A percentile compares a stretch with the other conserved stretches of the same genome.
phyloP scores from a whole-genome alignment of 1,140 invertebrate species.

The Drosophila guanche region DNA sequence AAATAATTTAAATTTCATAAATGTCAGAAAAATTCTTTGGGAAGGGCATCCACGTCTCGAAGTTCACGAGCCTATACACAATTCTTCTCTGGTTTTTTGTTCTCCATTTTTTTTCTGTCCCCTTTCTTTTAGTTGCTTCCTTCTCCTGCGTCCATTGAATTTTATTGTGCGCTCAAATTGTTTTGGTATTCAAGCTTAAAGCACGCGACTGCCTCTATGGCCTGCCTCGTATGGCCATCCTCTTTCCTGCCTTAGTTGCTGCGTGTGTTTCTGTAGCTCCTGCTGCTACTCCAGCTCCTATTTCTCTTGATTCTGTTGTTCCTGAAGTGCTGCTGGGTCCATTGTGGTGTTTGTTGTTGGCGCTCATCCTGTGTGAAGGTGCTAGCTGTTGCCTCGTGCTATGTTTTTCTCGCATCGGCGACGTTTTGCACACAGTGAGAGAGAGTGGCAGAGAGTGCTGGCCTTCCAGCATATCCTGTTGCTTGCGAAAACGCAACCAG shows the following conservation, averaged over 20 bases:
- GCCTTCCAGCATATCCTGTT: conserved; percentile 78
- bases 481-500: conserved; percentile 78
- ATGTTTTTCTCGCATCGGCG: conserved; percentile 57
- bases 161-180: conserved; percentile 80
- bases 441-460: too few relatives aligned
- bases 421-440: conserved; percentile 49
- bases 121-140: conserved; percentile 25
- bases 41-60: too few relatives aligned
- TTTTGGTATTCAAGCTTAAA: conserved; percentile 81
- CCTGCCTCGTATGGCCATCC: not conserved
- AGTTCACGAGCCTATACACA: too few relatives aligned
- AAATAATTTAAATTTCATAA: too few relatives aligned
- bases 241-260: not conserved
- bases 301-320: conserved; percentile 10
- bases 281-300: conserved; percentile 1
- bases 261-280: conserved; percentile 25
- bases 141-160: conserved; percentile 57
- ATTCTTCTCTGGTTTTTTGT: too few relatives aligned
- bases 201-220: conserved; percentile 67
- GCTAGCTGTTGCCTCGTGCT: conserved; percentile 38
- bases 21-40: too few relatives aligned
- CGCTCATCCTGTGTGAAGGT: conserved; percentile 10
- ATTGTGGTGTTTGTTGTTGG: conserved; percentile 26
- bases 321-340: not conserved
- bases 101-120: not conserved